Evolutionary conservation across 2,113 vertebrate genomes (phyloP), one percentile per base, ranked within the genome.

Genomic region (Elachura formosa): DNA sequence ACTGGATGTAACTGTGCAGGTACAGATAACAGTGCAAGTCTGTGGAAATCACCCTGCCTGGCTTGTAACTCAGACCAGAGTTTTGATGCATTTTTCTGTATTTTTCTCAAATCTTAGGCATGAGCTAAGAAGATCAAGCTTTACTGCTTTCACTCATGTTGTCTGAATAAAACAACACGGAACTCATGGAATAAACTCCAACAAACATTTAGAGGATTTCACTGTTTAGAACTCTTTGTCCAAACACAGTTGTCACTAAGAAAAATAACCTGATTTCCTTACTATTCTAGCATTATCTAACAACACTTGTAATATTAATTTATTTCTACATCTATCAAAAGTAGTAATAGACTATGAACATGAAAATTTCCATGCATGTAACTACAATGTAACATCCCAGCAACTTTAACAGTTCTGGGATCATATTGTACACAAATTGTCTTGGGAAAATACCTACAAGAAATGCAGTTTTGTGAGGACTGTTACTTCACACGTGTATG

Each of bases 81-180:
- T 41, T 78, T 26, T 36, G 33, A 78, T 51, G 8, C 12, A 3
- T 36, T 89, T 88, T 61, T 26, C 61, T 40, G 15, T 34, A 16
- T 34, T 81, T 36, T 45, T 29, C 33, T 68, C 61, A 55, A 7
- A 64, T 12, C 26, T 29, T n/a, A 91, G 61, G 21, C n/a, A 59
- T 0, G 0, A 77, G 22, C n/a, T 33, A 54, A 61, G 40, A n/a
- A 28, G 15, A 11, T 11, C 2, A 0, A 7, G 5, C 69, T 75
- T 75, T 46, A 71, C n/a, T 78, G 36, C 61, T 20, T 71, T 66
- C 68, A 68, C 15, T 68, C 20, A 5, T 12, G 3, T n/a, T 41
- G 11, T 22, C 40, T 56, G 48, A 81, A 38, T 48, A 68, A 58
- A n/a, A 45, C 20, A 76, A 46, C 59, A 61, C 12, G 34, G 12